phyloP scores from a whole-genome alignment of 2,888 invertebrate species.

The Leptopterna dolabrata region DNA sequence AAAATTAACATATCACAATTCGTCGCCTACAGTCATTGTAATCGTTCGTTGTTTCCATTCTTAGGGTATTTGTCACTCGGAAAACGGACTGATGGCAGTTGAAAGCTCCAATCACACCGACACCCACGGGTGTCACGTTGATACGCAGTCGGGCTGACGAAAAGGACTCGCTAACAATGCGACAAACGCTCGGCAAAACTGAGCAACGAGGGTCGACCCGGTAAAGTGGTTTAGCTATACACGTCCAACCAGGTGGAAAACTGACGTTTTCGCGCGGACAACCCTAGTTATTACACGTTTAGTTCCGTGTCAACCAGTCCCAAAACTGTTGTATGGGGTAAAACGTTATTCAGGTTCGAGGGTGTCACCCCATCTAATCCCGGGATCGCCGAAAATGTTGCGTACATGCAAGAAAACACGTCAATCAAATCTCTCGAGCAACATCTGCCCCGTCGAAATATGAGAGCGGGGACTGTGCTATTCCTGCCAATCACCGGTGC shows the following conservation, averaged over 20 bases:
- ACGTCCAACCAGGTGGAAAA: slow-evolving; percentile 28
- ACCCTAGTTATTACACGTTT: slow-evolving; percentile 9
- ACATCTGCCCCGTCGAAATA: background rate
- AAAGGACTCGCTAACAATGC: background rate
- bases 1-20: no score
- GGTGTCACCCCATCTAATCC: background rate
- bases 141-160: background rate
- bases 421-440: slow-evolving; percentile 5
- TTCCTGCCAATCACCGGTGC: background rate
- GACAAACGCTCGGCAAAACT: background rate
- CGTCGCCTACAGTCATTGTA: no score
- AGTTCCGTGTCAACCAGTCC: slow-evolving; percentile 17
- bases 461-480: background rate
- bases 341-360: background rate
- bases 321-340: slow-evolving; percentile 3
- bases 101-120: background rate
- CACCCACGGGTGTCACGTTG: background rate
- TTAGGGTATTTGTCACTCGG: background rate
- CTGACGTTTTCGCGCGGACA: background rate
- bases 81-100: background rate
- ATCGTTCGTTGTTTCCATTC: no score
- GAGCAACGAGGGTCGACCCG: background rate
- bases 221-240: background rate
- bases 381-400: background rate
- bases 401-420: background rate